Base-by-base conservation (phyloP, 2,888 invertebrate genomes). In the Leptura quadrifasciata region DNA sequence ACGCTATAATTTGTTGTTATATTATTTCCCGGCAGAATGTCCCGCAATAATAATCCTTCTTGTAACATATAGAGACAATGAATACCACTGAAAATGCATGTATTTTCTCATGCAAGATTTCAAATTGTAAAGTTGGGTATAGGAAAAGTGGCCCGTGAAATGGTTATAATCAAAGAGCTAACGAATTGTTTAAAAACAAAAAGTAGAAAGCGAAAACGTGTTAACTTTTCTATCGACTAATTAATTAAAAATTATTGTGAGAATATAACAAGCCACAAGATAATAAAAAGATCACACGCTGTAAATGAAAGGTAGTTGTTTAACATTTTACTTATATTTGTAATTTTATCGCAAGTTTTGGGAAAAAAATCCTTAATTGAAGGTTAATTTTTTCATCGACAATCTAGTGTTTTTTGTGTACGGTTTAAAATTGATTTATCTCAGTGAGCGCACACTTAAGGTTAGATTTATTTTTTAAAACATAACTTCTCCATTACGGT, bases 361-460 rank as follows among this genome's bases (percentile, higher is more conserved):
- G 6, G 10, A 52, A 57, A 21, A 20, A 21, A 57, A 57, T 57
- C 8, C 5, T 21, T 1, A 15, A 57, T 12, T 9, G 21, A 57
- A 20, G 21, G 57, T 21, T 57, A 21, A 57, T 57, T 57, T 57
- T 57, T 57, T 21, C 9, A 57, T 21, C 21, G 10, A 57, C 57
- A 57, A 57, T 57, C 60, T 60, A 60, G 31, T 27, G 60, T 60
- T 60, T 27, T 15, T 27, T 15, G 60, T 31, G 27, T 12, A 27
- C 27, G 15, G 60, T 60, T 27, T 27, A 27, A 60, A 60, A 60
- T 60, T 24, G 60, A 60, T 60, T 24, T 60, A 24, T 60, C 60
- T 8, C 27, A 9, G 21, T 60, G 6, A 21, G 24, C 15, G 27
- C 12, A 15, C n/a, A 27, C 24, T 12, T 60, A 57, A 57, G 21